Conservation (phyloP, 2,113 vertebrate species). For the Megaceryle maxima region DNA sequence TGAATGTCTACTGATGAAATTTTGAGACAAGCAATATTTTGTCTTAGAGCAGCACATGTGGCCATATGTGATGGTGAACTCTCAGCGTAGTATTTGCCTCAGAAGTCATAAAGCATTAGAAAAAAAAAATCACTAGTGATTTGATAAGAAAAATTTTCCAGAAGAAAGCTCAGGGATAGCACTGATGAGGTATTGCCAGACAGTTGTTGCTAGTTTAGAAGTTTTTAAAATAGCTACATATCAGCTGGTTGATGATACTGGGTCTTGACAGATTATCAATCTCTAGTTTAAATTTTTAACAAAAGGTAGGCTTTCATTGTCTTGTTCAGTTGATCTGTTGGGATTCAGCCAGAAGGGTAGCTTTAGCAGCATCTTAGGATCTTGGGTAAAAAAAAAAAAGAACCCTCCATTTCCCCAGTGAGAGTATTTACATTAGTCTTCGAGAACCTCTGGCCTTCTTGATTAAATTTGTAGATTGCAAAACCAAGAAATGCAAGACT, state of each 20-base stretch:
- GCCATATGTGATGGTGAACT: neutral
- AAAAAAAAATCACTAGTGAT: neutral
- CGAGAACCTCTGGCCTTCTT: neutral
- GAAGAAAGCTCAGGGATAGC: neutral
- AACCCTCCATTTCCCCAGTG: accelerated
- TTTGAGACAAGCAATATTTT: neutral
- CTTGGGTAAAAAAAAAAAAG: neutral
- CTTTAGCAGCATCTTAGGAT: neutral
- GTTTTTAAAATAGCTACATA: neutral
- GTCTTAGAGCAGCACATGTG: neutral
- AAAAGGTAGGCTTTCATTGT: neutral
- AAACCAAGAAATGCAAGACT: neutral
- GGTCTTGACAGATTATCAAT: neutral
- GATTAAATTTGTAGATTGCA: neutral
- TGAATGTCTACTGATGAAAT: neutral
- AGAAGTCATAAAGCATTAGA: neutral
- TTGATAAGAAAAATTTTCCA: neutral
- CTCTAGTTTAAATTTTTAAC: neutral
- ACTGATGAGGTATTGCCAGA: neutral
- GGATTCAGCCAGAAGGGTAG: neutral
- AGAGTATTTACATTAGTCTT: neutral
- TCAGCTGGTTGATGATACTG: neutral
- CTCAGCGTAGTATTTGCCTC: neutral
- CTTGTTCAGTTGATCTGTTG: neutral
- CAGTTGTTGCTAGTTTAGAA: neutral